Conservation (phyloP, 2,113 vertebrate genomes). For the Microcebus murinus region DNA sequence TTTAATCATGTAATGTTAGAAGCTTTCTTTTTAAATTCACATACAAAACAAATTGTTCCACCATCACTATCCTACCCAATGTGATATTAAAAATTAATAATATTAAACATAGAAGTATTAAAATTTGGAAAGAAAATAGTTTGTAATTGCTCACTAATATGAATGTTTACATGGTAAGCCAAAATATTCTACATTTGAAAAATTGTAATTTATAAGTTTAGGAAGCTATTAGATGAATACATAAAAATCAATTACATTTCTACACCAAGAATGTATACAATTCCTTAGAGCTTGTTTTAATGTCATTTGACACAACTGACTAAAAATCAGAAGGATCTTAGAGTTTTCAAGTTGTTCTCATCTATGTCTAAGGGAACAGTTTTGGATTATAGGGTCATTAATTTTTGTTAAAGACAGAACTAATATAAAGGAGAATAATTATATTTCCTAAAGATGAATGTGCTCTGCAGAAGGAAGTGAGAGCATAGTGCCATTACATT, state of each 20-base stretch:
- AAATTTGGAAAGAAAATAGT: background rate
- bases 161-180: background rate
- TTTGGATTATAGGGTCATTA: slow-evolving; percentile 48
- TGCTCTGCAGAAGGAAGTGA: slow-evolving; percentile 41
- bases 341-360: background rate
- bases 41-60: background rate
- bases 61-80: background rate
- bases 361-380: slow-evolving; percentile 40
- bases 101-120: background rate
- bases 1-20: background rate
- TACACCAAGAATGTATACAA: background rate
- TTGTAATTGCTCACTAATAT: background rate
- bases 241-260: background rate
- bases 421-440: slow-evolving; percentile 64
- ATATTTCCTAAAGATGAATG: slow-evolving; percentile 64
- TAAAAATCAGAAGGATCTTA: slow-evolving; percentile 42
- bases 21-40: background rate
- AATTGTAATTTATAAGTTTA: background rate
- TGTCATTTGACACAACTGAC: slow-evolving; percentile 19
- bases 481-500: slow-evolving; percentile 51
- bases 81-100: background rate
- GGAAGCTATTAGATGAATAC: background rate
- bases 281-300: slow-evolving; percentile 36
- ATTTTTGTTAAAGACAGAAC: slow-evolving; percentile 68
- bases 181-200: background rate